Evolutionary conservation across 2,888 invertebrate species (phyloP), one percentile per base, ranked within the genome.

Genomic region (Clitarchus hookeri): DNA sequence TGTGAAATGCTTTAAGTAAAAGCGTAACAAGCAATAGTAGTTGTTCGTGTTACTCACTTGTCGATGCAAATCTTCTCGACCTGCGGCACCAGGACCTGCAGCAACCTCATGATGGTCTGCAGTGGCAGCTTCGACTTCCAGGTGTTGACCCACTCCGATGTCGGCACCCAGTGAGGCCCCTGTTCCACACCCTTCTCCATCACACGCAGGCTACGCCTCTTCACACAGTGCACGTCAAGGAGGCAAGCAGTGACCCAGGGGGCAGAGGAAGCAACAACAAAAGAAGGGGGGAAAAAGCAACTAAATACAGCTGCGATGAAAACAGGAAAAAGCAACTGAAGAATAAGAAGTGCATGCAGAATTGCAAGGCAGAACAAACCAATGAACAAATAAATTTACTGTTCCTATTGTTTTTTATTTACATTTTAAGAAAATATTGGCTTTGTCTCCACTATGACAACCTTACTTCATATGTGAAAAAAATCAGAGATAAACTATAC

Each of bases 51-150:
- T 44, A 92, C 95, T 93, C 90, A 98, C 98, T 98, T 98, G 92
- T 99, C 99, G 90, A 99, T 99, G 92, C 99, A 99, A 89, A 99
- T 99, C 93, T 99, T 99, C 93, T 99, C 99, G 36, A 99, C 99
- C 93, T 99, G 99, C 85, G 99, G 99, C 88, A 99, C 99, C 9
- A 99, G 93, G 53, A 99, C 99, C 93, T 99, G 99, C 89, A 99
- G 93, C 90, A 99, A 94, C 89, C 99, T 93, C 99, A 99, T 99
- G 90, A 99, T 99, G 86, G 99, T 99, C 93, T 99, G 99, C 89
- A 99, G 93, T 11, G 99, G 99, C 88, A 99, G 93, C 92, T 99
- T 99, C 88, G 96, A 95, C 91, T 99, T 98, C 99, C 99, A 99
- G 3, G 97, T 95, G 89, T 95, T 94, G 87, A 98, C 98, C 99